These are phyloP conservation scores for Setophaga kirtlandii DNA, from an alignment of 2,113 vertebrate species.

Conservation along the genomic window DNA sequence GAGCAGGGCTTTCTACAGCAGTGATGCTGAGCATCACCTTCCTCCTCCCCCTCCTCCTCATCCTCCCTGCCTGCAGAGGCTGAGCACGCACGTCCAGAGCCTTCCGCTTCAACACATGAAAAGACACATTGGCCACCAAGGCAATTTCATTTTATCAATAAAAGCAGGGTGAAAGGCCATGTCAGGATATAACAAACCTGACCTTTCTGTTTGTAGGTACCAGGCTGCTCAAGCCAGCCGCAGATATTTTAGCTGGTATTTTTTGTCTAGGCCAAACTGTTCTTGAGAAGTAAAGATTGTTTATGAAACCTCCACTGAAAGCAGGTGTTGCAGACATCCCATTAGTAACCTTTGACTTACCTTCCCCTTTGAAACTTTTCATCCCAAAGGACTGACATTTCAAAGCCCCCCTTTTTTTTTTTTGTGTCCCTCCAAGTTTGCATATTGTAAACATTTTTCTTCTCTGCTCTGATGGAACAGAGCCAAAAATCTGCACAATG, in stretches of 20 bases:
- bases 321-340: constrained; percentile 59
- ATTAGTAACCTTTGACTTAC: constrained; percentile 69
- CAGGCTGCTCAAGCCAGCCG: constrained; percentile 28
- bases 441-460: constrained; percentile 72
- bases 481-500: constrained; percentile 70
- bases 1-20: background rate
- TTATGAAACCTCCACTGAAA: constrained; percentile 62
- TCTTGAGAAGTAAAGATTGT: constrained; percentile 48
- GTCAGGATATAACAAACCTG: constrained; percentile 28
- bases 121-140: background rate
- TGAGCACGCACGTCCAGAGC: accelerated
- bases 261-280: constrained; percentile 1
- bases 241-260: constrained; percentile 22
- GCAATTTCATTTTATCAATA: constrained; percentile 20
- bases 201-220: constrained; percentile 33
- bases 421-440: constrained; percentile 48
- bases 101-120: background rate
- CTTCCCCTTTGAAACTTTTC: constrained; percentile 58
- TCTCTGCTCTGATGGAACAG: constrained; percentile 55
- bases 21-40: background rate
- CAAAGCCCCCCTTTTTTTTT: background rate
- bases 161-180: constrained; percentile 16
- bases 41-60: background rate
- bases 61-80: background rate
- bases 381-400: constrained; percentile 56